phyloP scores from a whole-genome alignment of 2,113 vertebrate genomes.

The Sander lucioperca region DNA sequence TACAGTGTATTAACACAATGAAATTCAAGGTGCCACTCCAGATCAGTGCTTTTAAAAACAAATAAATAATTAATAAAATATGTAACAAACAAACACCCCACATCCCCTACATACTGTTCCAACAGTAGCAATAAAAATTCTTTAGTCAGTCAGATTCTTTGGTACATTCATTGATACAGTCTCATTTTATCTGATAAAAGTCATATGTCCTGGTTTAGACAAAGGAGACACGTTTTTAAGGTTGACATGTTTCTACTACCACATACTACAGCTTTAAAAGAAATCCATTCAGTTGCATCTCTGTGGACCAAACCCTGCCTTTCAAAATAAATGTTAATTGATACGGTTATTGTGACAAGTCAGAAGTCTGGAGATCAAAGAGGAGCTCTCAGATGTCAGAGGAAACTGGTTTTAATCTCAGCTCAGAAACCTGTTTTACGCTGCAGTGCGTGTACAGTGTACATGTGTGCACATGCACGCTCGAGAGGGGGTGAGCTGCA shows the following conservation, averaged over 20 bases:
- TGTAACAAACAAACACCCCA: too few species aligned
- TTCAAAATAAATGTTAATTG: slow-evolving; percentile 57
- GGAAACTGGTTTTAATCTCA: slow-evolving; percentile 37
- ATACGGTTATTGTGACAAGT: slow-evolving; percentile 51
- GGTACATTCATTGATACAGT: too few species aligned
- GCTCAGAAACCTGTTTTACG: slow-evolving; percentile 3
- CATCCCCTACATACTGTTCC: too few species aligned
- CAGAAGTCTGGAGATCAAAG: slow-evolving; percentile 66
- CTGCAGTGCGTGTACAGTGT: neutral
- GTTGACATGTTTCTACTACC: neutral
- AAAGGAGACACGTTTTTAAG: neutral
- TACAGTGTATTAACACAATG: too few species aligned
- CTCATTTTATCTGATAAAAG: too few species aligned
- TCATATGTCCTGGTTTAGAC: too few species aligned
- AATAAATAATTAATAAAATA: too few species aligned
- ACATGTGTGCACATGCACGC: slow-evolving; percentile 6
- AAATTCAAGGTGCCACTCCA: too few species aligned
- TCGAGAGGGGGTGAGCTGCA: slow-evolving; percentile 16
- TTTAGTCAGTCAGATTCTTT: too few species aligned
- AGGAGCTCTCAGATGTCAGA: slow-evolving; percentile 38
- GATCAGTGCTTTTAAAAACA: too few species aligned
- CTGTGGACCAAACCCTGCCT: slow-evolving; percentile 25
- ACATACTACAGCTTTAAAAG: slow-evolving; percentile 5
- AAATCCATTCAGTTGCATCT: slow-evolving; percentile 20
- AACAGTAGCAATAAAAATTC: too few species aligned